Percentiles rank a stretch among this genome's conserved stretches.
Conservation (phyloP, 2,888 invertebrate species). For the Laspeyria flexula region DNA sequence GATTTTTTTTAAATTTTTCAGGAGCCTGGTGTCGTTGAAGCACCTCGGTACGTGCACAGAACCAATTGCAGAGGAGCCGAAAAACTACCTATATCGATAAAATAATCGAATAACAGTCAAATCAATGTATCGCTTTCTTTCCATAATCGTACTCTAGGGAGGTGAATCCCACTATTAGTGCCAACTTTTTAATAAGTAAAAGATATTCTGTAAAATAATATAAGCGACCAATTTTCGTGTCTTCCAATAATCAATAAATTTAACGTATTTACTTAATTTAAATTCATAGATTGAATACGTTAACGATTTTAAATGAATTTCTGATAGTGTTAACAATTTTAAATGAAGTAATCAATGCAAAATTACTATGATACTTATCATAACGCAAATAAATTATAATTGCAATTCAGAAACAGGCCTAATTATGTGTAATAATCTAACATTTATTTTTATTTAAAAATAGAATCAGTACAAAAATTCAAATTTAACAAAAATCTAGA, state of each 20-base stretch:
- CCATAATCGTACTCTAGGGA: slow-evolving; percentile 52
- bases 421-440: neutral
- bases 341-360: slow-evolving; percentile 8
- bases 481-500: slow-evolving; percentile 21
- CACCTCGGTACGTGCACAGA: slow-evolving; percentile 95
- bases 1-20: slow-evolving; percentile 52
- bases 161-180: slow-evolving; percentile 63
- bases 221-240: slow-evolving; percentile 56
- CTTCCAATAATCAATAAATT: slow-evolving; percentile 55
- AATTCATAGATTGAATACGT: slow-evolving; percentile 24
- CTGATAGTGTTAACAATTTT: neutral
- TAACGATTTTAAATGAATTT: neutral
- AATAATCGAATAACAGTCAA: slow-evolving; percentile 51
- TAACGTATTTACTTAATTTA: slow-evolving; percentile 28
- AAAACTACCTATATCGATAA: slow-evolving; percentile 93
- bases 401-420: too few relatives aligned
- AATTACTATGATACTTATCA: neutral
- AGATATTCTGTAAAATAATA: slow-evolving; percentile 44
- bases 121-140: slow-evolving; percentile 59
- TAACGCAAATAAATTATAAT: too few relatives aligned
- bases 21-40: slow-evolving; percentile 90
- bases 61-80: slow-evolving; percentile 93
- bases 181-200: slow-evolving; percentile 62
- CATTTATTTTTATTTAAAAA: slow-evolving; percentile 20
- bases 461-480: slow-evolving; percentile 51